Base-by-base conservation (phyloP, 64 coral and sea anemone genomes). In the Stylophora pistillata region DNA sequence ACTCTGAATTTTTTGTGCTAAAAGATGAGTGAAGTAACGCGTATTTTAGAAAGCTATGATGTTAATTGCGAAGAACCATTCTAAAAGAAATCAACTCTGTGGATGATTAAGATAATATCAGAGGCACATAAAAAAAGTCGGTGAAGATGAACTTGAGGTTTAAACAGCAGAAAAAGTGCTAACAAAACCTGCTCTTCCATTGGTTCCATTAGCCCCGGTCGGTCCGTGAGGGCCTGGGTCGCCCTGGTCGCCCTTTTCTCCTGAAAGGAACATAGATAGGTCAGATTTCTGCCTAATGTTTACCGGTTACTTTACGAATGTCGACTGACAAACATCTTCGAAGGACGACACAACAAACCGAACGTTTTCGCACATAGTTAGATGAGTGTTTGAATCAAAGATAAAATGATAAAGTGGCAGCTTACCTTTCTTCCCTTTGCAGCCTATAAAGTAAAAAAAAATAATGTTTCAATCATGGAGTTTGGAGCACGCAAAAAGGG, bases 341-440 rank as follows among this genome's bases (percentile, higher is more conserved):
- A 47, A 47, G 37, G 3, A 47, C 37, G 37, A 47, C 37, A 47
- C 37, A 47, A 3, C 37, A 47, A 47, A 47, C 37, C 37, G 7
- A 47, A 47, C 37, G 37, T 47, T 47, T 41, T 47, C 7, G 37
- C 37, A 71, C 20, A 70, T 1, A 4, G 21, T 4, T 71, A 71
- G 23, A 26, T 71, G 30, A 31, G 72, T 14, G 33, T 30, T 74
- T 26, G 10, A 12, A 74, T 30, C 15, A 29, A 74, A 74, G 29
- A 32, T 18, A 26, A 27, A n/a, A 71, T 33, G 26, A 18, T 20
- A 20, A 21, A 20, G 17, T 15, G 0, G 12, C 27, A 79, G 59
- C 58, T 84, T 70, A 70, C 80, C 61, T 84, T 84, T 84, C 26
- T 70, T 84, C 6, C 80, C 64, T 53, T 41, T 69, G 80, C 23